Base-by-base conservation (phyloP, 2,888 invertebrate genomes). In the Lasiommata megera region DNA sequence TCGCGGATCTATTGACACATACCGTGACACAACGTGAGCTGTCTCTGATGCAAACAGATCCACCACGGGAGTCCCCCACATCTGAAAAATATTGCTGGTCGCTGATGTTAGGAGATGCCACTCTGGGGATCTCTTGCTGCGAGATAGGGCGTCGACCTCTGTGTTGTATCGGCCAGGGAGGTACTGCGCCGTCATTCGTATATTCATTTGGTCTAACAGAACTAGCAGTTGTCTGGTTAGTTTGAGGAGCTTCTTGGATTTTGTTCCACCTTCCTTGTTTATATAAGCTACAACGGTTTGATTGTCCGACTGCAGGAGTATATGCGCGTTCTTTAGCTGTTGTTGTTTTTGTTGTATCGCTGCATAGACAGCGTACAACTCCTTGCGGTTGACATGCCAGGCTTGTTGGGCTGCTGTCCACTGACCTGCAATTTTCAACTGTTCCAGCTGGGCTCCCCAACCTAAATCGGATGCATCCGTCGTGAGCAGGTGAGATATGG, bases 181-280 rank as follows among this genome's bases (percentile, higher is more conserved):
- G 3, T 40, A 40, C 0, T 1, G 3, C 64, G 64, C 11, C 62
- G 38, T 8, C 1, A 40, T 8, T 40, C 17, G 16, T 6, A 40
- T 6, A 1, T 40, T 50, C 36, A 57, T 31, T 3, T 40, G 12
- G 14, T 65, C 65, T 18, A 63, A n/a, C 1, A 66, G 5, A 0
- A 52, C 17, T 5, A 63, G 59, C n/a, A 68, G 56, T n/a, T 61
- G 12, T 6, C 52, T 36, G 1, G 67, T 67, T n/a, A 71, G 9
- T 0, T 65, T 28, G 47, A 68, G 54, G 1, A 71, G 54, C 0
- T 54, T 12, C 8, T 11, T 1, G 0, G 73, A 72, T 43, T 66
- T 66, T 0, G 69, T 72, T 0, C 72, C 72, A 2, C 74, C 74
- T 52, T 76, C 72, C 54, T 73, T 70, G 1, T 65, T 52, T 6